phyloP scores from a whole-genome alignment of 2,888 invertebrate species.

The Bursaphelenchus okinawaensis region DNA sequence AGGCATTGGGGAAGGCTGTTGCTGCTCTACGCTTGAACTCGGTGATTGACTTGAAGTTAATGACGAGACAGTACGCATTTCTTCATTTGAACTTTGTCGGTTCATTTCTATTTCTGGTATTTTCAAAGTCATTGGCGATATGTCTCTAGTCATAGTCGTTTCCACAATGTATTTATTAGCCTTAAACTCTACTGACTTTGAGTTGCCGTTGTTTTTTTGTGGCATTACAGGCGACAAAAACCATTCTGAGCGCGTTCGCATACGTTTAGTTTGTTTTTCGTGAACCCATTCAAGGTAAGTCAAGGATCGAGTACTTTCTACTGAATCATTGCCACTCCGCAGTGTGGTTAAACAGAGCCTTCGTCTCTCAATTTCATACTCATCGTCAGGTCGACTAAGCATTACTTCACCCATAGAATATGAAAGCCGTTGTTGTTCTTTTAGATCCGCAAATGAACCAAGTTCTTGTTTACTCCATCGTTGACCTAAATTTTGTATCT shows the following conservation, averaged over 20 bases:
- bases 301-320: slow-evolving; percentile 60
- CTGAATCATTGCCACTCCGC: slow-evolving; percentile 33
- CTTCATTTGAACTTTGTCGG: slow-evolving; percentile 17
- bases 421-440: slow-evolving; percentile 19
- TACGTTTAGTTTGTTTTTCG: slow-evolving; percentile 88
- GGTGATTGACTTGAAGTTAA: neutral
- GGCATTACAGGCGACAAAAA: slow-evolving; percentile 34
- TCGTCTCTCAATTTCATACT: neutral
- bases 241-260: slow-evolving; percentile 96
- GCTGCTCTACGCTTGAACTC: slow-evolving; percentile 4
- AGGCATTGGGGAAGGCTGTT: slow-evolving; percentile 7
- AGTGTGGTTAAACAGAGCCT: slow-evolving; percentile 20
- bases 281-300: slow-evolving; percentile 87
- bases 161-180: neutral
- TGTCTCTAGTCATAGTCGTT: slow-evolving; percentile 7
- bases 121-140: slow-evolving; percentile 10
- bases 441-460: neutral
- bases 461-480: neutral
- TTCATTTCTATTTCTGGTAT: slow-evolving; percentile 15
- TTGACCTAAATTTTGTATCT: neutral
- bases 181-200: slow-evolving; percentile 38
- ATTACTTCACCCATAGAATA: slow-evolving; percentile 34
- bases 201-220: slow-evolving; percentile 29
- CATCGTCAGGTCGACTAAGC: neutral
- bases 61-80: slow-evolving; percentile 7